Conservation (phyloP, 2,797 vertebrate genomes). For the Oreochromis mossambicus region DNA sequence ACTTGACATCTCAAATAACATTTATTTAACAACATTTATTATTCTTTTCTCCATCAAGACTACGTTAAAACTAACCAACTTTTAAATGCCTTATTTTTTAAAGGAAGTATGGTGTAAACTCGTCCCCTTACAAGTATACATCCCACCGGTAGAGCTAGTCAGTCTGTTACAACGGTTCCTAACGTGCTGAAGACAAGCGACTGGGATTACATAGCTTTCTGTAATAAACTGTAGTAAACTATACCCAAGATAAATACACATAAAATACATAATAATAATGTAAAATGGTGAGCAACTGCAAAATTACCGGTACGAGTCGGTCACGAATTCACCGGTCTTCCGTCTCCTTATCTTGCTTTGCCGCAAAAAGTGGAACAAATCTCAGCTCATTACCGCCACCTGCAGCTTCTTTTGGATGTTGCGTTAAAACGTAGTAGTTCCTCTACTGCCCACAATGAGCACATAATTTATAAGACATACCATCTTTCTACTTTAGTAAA, state of each 20-base stretch:
- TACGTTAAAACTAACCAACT: accelerated
- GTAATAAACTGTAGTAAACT: accelerated
- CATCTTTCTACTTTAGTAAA: background rate
- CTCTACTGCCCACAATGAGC: background rate
- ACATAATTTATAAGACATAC: background rate
- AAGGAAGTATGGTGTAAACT: background rate
- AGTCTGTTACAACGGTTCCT: background rate
- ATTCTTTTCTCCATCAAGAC: accelerated
- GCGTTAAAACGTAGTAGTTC: background rate
- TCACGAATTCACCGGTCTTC: background rate
- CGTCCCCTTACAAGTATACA: background rate
- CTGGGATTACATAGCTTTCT: accelerated
- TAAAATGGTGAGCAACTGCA: accelerated
- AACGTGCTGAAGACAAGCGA: accelerated
- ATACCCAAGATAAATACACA: accelerated
- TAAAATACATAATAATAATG: background rate
- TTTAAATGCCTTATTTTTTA: background rate
- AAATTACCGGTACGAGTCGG: background rate
- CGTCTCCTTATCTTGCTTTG: background rate
- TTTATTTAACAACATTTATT: accelerated
- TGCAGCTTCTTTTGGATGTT: background rate
- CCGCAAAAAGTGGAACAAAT: background rate
- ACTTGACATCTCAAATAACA: accelerated
- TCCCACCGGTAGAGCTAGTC: background rate
- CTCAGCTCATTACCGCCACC: constrained; percentile 5